Conservation (phyloP, 2,888 invertebrate genomes). For the Alsophila aescularia region DNA sequence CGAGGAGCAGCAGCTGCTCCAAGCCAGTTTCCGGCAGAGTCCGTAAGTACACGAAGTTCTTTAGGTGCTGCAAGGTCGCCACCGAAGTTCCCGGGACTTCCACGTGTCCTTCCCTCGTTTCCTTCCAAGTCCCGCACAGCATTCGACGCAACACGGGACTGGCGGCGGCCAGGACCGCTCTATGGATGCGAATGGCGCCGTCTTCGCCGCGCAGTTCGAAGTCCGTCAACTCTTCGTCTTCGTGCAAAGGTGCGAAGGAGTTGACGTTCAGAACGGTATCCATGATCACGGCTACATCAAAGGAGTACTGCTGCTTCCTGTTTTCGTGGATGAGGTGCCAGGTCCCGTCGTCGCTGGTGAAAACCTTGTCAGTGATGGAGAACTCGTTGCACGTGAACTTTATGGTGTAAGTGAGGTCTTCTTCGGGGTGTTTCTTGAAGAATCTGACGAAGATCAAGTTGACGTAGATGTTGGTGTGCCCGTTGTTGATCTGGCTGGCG, state of each 20-base stretch:
- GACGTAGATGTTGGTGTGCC: slow-evolving; percentile 47
- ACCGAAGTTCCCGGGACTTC: slow-evolving; percentile 52
- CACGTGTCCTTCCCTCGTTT: slow-evolving; percentile 51
- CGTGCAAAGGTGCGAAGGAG: slow-evolving; percentile 50
- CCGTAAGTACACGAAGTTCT: slow-evolving; percentile 57
- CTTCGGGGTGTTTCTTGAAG: slow-evolving; percentile 41
- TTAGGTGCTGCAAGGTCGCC: slow-evolving; percentile 53
- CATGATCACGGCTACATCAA: slow-evolving; percentile 49
- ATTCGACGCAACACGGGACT: slow-evolving; percentile 58
- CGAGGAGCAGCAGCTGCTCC: slow-evolving; percentile 53
- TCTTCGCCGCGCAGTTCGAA: slow-evolving; percentile 57
- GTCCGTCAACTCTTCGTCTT: slow-evolving; percentile 58
- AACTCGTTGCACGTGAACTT: slow-evolving; percentile 48
- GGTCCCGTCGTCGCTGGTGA: slow-evolving; percentile 54
- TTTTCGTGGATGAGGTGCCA: slow-evolving; percentile 55
- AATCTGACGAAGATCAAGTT: slow-evolving; percentile 53
- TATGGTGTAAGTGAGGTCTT: slow-evolving; percentile 49
- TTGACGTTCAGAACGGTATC: slow-evolving; percentile 44
- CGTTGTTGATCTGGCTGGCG: slow-evolving; percentile 47
- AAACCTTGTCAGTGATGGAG: slow-evolving; percentile 42
- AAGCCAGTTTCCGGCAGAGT: slow-evolving; percentile 50
- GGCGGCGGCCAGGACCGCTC: slow-evolving; percentile 54
- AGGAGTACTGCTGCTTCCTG: slow-evolving; percentile 47
- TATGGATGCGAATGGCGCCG: slow-evolving; percentile 57
- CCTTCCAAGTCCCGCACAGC: slow-evolving; percentile 58